Evolutionary conservation across 2,113 vertebrate genomes (phyloP).

Genomic region (Polypterus senegalus): DNA sequence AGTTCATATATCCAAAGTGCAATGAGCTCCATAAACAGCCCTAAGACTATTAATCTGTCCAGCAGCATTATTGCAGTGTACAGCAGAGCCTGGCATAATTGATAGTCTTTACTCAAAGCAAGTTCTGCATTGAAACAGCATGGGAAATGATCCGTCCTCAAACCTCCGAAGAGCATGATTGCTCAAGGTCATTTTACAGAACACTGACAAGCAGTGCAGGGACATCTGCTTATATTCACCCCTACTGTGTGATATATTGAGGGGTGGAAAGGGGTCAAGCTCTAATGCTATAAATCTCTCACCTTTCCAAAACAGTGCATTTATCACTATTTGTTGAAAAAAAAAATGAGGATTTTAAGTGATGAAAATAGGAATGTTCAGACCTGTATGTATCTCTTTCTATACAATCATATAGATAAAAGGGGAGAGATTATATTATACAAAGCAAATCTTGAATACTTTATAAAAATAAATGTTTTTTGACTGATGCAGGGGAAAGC

Average conservation of each 20-base stretch:
- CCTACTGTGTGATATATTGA: slow-evolving; percentile 8
- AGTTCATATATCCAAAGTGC: too few species aligned
- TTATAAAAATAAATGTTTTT: too few species aligned
- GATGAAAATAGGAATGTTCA: too few species aligned
- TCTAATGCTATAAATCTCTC: neutral
- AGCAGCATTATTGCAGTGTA: too few species aligned
- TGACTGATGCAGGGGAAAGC: too few species aligned
- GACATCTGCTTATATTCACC: slow-evolving; percentile 5
- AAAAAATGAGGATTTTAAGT: neutral
- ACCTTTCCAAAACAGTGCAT: slow-evolving; percentile 1
- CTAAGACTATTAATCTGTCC: too few species aligned
- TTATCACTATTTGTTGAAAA: neutral
- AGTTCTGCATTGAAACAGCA: neutral
- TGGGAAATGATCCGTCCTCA: slow-evolving; percentile 3
- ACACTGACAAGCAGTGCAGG: slow-evolving; percentile 4
- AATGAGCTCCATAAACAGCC: too few species aligned
- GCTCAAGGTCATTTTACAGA: slow-evolving; percentile 4
- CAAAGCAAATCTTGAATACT: too few species aligned
- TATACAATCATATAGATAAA: too few species aligned
- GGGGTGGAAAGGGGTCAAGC: neutral
- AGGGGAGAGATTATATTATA: too few species aligned
- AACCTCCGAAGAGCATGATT: slow-evolving; percentile 2
- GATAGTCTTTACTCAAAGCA: slow-evolving; percentile 4
- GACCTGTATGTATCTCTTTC: too few species aligned
- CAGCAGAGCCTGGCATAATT: too few species aligned